Evolutionary conservation across 2,888 invertebrate species (phyloP), one percentile per base, ranked within the genome.

Genomic region (Himalopsyche japonica): DNA sequence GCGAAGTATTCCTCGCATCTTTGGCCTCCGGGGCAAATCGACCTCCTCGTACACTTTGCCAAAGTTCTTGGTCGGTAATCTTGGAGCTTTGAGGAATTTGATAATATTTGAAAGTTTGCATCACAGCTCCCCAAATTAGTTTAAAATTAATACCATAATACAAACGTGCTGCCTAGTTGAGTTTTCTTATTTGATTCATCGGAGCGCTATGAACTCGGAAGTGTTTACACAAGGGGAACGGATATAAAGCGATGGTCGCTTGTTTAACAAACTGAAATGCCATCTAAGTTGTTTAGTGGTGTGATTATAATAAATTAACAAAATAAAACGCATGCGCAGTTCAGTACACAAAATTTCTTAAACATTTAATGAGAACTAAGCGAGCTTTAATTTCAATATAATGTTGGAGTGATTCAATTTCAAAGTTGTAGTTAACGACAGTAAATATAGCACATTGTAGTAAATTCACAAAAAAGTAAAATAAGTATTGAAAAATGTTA

Each of bases 71-170:
- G 64, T 43, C 20, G 37, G 43, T 82, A 85, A 82, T 85, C 82
- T 78, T 76, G 80, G 76, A 86, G 84, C 86, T 82, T 81, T 82
- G 85, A 57, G 83, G 86, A 82, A 80, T 85, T 85, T 49, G 83
- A 86, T 86, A 85, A 86, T 86, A 84, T 86, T 80, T 84, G 49
- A 37, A 86, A 85, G 77, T 82, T 84, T 76, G 86, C 49, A 85
- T 85, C 81, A 76, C 82, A 57, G 78, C 43, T 79, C 70, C 70
- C 78, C 70, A 85, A 85, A 85, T 86, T 86, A 85, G 86, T 86
- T 86, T 85, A 86, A 86, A 85, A 86, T 86, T 86, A 86, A 85
- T 85, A 79, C 83, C 82, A 81, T 78, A 80, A 80, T 85, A 85
- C 84, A 78, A 80, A 83, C 81, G 80, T 70, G 78, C 79, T 78